Percentiles rank a stretch among this genome's conserved stretches.
Conservation (phyloP, 2,113 vertebrate genomes). For the Neolamprologus toae region DNA sequence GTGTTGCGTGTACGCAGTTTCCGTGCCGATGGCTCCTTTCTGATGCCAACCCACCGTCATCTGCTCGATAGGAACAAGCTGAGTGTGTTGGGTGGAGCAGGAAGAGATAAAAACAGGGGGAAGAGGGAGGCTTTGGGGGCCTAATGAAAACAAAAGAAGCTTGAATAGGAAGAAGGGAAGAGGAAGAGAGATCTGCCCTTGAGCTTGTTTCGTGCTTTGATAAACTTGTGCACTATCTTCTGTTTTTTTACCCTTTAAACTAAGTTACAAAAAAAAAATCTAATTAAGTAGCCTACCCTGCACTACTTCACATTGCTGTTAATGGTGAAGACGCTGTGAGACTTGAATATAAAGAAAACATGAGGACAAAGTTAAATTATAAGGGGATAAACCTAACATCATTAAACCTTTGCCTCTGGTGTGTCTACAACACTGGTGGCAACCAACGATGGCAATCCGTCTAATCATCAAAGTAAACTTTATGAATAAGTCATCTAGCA, state of each 20-base stretch:
- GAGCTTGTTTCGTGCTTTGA: slow-evolving; percentile 55
- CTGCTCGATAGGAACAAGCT: slow-evolving; percentile 57
- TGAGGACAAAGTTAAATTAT: slow-evolving; percentile 12
- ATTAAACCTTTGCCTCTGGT: slow-evolving; percentile 48
- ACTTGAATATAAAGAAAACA: slow-evolving; percentile 24
- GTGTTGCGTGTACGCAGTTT: slow-evolving; percentile 31
- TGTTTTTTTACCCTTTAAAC: not conserved
- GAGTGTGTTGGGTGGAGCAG: slow-evolving; percentile 57
- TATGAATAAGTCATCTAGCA: slow-evolving; percentile 60
- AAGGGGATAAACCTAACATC: slow-evolving; percentile 23
- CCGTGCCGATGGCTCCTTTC: slow-evolving; percentile 51
- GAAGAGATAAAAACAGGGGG: slow-evolving; percentile 42
- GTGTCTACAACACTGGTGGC: slow-evolving; percentile 10
- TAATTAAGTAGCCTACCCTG: not conserved
- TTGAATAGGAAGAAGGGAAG: slow-evolving; percentile 14
- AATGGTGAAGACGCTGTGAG: not conserved
- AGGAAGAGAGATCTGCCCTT: slow-evolving; percentile 45
- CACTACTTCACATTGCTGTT: slow-evolving; percentile 15
- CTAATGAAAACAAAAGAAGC: not conserved
- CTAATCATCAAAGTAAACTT: slow-evolving; percentile 57
- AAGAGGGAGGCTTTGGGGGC: slow-evolving; percentile 10
- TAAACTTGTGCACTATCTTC: slow-evolving; percentile 27
- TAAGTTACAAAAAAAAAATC: not conserved
- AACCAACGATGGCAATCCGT: slow-evolving; percentile 16
- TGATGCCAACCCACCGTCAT: slow-evolving; percentile 59